phyloP scores from a whole-genome alignment of 2,797 vertebrate genomes.

The Brotula barbata region DNA sequence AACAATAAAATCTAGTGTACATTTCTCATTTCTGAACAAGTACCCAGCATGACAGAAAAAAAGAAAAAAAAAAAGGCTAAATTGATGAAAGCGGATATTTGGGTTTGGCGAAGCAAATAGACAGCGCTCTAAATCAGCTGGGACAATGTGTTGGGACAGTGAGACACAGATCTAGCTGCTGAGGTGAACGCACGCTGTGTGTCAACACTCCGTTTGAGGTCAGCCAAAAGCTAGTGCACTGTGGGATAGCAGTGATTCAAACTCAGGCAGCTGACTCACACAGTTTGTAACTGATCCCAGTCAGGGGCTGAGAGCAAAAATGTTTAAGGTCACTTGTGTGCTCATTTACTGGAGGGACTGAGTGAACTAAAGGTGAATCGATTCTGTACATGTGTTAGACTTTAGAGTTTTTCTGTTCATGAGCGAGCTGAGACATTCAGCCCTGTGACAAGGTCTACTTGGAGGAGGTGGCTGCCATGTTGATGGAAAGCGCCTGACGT shows the following conservation, averaged over 20 bases:
- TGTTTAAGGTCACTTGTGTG: constrained; percentile 94
- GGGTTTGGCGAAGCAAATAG: constrained; percentile 20
- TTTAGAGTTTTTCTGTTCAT: background rate
- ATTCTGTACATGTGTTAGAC: too few relatives aligned
- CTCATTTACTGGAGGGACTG: constrained; percentile 24
- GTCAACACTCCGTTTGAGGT: constrained; percentile 11
- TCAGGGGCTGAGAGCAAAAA: constrained; percentile 43
- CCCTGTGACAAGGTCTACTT: constrained; percentile 79
- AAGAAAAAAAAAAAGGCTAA: constrained; percentile 31
- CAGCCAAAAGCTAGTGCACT: constrained; percentile 4
- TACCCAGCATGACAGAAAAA: constrained; percentile 15
- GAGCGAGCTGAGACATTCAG: constrained; percentile 25
- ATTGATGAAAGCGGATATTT: constrained; percentile 27
- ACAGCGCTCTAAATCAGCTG: constrained; percentile 1
- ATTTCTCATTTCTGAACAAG: constrained; percentile 34
- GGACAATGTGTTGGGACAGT: background rate
- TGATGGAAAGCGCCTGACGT: constrained; percentile 82
- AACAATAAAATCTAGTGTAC: constrained; percentile 17
- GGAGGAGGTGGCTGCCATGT: constrained; percentile 80
- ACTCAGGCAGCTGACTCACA: constrained; percentile 18
- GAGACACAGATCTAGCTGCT: constrained; percentile 5
- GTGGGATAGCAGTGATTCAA: constrained; percentile 4
- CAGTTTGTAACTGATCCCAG: constrained; percentile 33
- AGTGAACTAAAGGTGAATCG: constrained; percentile 10
- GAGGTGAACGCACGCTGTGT: constrained; percentile 15